Base-by-base conservation (phyloP, 1,140 invertebrate species). In the Drosophila ogumai region DNA sequence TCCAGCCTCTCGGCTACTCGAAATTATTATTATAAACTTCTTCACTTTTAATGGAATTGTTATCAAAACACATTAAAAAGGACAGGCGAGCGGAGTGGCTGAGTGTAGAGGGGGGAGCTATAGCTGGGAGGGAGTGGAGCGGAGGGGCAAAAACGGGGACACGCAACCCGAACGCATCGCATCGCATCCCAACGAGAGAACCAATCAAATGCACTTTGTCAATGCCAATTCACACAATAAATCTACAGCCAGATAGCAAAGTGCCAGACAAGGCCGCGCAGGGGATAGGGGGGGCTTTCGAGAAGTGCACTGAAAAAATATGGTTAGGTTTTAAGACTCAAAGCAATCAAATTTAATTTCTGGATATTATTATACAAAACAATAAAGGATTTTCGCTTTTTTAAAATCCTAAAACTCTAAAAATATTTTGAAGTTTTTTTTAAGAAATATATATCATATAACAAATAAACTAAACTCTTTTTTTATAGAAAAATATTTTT, bases 151-250 rank as follows among this genome's bases (percentile, higher is more conserved):
- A 38, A 55, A 28, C 38, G 49, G 31, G 32, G 36, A 66, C 71
- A 75, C 57, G 58, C 73, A 75, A 75, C 46, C 49, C 58, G 73
- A 76, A 57, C 50, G 64, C 64, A 69, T 68, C 19, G 49, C 60
- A 56, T 36, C 60, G 60, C 65, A 61, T 36, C 58, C 56, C 79
- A 80, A 63, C 69, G 50, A 82, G 31, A 60, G 58, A 60, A 59
- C 69, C 69, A 73, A 73, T 73, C 86, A 88, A 88, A 85, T 88
- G 85, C 85, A 88, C 85, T 88, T 85, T 88, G 85, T 90, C 85
- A 90, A 88, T 90, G 84, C 84, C 84, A 87, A 87, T 87, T 87
- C 84, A 82, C 84, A 87, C 84, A 87, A 87, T 87, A 87, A 87
- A 87, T 87, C 84, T 80, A 88, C 84, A 80, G 80, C 44, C 66